These are phyloP conservation scores for Oxyruncus cristatus DNA, from an alignment of 2,113 vertebrate species.

Conservation along the genomic window DNA sequence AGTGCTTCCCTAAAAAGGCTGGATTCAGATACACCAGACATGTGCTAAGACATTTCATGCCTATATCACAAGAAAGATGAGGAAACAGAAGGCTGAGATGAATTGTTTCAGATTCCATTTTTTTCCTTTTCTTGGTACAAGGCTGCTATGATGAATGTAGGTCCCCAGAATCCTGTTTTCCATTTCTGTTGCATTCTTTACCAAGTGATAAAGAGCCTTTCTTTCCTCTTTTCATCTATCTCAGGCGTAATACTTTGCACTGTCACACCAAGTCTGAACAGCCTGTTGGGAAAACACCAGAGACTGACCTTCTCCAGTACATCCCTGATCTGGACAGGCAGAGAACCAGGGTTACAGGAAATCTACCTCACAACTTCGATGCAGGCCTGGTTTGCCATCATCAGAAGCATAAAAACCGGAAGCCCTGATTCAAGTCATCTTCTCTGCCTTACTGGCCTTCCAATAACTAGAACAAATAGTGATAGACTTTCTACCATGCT, in stretches of 20 bases:
- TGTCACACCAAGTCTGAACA: background rate
- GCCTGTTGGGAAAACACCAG: background rate
- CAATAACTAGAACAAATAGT: background rate
- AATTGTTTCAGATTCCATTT: background rate
- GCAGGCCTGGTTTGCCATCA: background rate
- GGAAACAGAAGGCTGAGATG: background rate
- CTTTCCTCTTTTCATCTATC: background rate
- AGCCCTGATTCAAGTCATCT: background rate
- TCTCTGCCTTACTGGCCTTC: background rate
- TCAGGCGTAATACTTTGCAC: background rate
- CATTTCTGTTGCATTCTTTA: background rate
- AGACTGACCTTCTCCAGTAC: background rate
- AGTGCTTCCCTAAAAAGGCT: background rate
- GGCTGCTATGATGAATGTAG: background rate
- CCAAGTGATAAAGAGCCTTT: background rate
- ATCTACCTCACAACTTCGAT: background rate
- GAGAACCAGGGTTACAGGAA: background rate
- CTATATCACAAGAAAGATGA: background rate
- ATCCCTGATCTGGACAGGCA: background rate
- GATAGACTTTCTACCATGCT: fast-evolving
- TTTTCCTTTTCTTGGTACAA: background rate
- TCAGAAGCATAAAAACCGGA: background rate
- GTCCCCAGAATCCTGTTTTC: background rate
- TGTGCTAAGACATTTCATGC: background rate
- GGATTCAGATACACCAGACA: background rate